Conservation (phyloP, 2,888 invertebrate genomes). For the Aphidius colemani region DNA sequence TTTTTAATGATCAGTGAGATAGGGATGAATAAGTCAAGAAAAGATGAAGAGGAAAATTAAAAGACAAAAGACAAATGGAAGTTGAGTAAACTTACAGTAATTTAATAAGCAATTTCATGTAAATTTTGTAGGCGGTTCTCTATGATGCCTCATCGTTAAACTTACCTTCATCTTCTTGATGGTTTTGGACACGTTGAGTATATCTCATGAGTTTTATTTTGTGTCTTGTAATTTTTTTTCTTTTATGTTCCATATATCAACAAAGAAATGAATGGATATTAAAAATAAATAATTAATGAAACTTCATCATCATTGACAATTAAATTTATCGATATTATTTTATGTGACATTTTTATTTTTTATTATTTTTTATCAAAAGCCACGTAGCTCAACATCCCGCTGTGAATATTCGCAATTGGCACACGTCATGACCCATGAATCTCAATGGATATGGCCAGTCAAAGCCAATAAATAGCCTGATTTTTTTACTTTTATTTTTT, state of each 20-base stretch:
- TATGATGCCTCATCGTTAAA: slow-evolving; percentile 9
- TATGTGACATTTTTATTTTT: slow-evolving; percentile 1
- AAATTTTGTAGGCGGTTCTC: slow-evolving; percentile 45
- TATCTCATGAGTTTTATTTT: too few relatives aligned
- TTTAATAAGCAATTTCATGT: slow-evolving; percentile 59
- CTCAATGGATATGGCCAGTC: slow-evolving; percentile 6
- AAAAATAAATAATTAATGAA: too few relatives aligned
- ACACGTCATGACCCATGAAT: slow-evolving; percentile 21
- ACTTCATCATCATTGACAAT: too few relatives aligned
- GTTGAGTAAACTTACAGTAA: slow-evolving; percentile 51
- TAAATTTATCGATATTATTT: too few relatives aligned
- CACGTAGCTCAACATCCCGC: slow-evolving; percentile 15
- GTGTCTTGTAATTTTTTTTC: too few relatives aligned
- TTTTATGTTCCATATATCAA: too few relatives aligned
- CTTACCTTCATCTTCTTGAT: neutral
- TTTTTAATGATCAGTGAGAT: slow-evolving; percentile 20
- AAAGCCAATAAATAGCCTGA: slow-evolving; percentile 15
- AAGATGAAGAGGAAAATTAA: slow-evolving; percentile 43
- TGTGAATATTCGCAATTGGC: slow-evolving; percentile 9
- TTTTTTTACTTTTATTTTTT: slow-evolving; percentile 1
- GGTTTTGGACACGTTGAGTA: too few relatives aligned
- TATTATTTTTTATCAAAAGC: slow-evolving; percentile 5
- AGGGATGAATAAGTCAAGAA: slow-evolving; percentile 26
- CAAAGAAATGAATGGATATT: too few relatives aligned
- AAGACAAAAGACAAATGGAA: slow-evolving; percentile 54